These are phyloP conservation scores for Megalopta genalis DNA, from an alignment of 1,140 invertebrate species.

Conservation along the genomic window DNA sequence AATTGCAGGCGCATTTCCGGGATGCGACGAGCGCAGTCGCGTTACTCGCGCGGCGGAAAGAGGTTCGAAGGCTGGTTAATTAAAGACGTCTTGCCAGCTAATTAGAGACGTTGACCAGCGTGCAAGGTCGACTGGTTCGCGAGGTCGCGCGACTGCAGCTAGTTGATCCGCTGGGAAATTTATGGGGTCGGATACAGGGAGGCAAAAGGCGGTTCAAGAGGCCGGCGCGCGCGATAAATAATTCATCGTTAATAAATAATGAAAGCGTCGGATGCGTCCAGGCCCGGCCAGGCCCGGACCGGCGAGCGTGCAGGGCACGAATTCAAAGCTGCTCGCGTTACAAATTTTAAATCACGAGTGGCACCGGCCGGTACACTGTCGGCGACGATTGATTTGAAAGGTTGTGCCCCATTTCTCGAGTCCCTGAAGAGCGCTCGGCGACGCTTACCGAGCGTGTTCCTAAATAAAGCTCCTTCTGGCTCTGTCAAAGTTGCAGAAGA, in stretches of 20 bases:
- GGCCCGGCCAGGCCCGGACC: too few relatives aligned
- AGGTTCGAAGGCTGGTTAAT: background rate
- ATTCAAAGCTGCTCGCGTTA: conserved; percentile 11
- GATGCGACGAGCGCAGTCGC: background rate
- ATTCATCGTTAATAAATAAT: conserved; percentile 4
- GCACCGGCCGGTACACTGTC: background rate
- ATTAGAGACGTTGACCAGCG: background rate
- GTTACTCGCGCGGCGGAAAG: background rate
- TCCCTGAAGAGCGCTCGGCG: conserved; percentile 16
- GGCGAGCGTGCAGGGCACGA: background rate
- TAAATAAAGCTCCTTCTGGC: conserved; percentile 31
- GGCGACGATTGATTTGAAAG: conserved; percentile 38
- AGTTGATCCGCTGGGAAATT: background rate
- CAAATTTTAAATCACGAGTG: conserved; percentile 17
- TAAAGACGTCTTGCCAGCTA: background rate
- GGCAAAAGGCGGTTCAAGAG: background rate
- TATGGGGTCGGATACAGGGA: background rate
- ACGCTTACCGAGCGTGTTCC: conserved; percentile 21
- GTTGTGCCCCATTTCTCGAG: conserved; percentile 37
- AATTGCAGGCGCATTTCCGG: background rate
- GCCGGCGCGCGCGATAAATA: background rate
- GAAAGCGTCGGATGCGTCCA: background rate
- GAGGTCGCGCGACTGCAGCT: too few relatives aligned
- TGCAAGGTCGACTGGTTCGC: background rate
- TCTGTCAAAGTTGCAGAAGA: conserved; percentile 15